Evolutionary conservation across 2,888 invertebrate species (phyloP).

Genomic region (Cephus pulcher): DNA sequence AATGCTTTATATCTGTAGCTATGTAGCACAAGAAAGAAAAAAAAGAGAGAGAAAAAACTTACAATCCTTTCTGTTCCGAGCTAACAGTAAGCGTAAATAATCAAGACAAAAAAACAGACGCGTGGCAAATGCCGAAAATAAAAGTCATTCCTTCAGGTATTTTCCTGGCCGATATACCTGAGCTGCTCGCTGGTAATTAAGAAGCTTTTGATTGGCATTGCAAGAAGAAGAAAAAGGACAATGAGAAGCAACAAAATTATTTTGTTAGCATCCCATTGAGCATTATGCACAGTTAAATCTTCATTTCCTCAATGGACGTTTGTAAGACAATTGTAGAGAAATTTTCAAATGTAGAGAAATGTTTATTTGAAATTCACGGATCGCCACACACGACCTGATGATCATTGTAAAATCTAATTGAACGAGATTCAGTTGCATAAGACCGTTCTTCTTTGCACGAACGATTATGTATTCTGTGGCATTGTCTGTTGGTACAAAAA

Average conservation of each 20-base stretch:
- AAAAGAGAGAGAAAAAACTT: not conserved
- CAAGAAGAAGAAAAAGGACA: not conserved
- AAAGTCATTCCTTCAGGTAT: not conserved
- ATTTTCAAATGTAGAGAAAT: not conserved
- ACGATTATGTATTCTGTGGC: not conserved
- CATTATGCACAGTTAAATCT: not conserved
- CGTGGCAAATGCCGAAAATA: not conserved
- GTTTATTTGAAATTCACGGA: not conserved
- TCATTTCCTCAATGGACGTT: not conserved
- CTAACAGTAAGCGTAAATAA: not conserved
- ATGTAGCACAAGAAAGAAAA: not conserved
- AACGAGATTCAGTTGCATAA: not conserved
- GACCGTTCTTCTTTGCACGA: not conserved
- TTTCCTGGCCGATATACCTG: not conserved
- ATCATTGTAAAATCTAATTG: not conserved
- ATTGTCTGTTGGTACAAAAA: not conserved
- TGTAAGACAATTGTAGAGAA: constrained; percentile 1
- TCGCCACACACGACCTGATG: not conserved
- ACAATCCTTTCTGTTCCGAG: not conserved
- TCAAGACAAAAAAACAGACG: not conserved
- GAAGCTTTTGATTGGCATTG: not conserved
- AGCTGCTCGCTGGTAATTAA: not conserved
- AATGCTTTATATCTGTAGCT: not conserved
- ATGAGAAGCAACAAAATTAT: not conserved
- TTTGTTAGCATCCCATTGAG: not conserved